Conservation (phyloP, 2,113 vertebrate genomes). For the Ammospiza nelsoni region DNA sequence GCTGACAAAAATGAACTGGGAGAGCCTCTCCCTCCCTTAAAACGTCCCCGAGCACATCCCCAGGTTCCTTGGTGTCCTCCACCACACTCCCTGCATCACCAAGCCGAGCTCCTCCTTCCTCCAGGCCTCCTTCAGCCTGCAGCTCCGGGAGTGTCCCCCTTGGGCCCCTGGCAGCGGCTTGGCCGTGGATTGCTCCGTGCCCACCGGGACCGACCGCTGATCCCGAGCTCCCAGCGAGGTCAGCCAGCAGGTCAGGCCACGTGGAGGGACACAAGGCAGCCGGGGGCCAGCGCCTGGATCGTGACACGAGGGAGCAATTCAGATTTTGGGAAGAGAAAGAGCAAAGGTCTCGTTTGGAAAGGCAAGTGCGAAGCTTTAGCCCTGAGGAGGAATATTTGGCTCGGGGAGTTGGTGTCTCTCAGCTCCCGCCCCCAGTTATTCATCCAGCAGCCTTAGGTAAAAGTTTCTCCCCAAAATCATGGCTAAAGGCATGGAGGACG, state of each 20-base stretch:
- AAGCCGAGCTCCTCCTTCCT: not conserved
- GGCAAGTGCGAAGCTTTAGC: not conserved
- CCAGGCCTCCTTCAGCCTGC: not conserved
- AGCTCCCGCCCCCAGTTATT: not conserved
- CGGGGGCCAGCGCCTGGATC: conserved; percentile 46
- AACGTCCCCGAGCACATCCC: not conserved
- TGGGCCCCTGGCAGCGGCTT: not conserved
- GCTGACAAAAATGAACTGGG: not conserved
- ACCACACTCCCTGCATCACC: not conserved
- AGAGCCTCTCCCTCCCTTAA: not conserved
- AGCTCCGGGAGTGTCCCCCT: not conserved
- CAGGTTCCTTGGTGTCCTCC: not conserved
- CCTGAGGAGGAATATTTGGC: not conserved
- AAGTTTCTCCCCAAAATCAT: not conserved
- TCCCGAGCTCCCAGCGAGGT: not conserved
- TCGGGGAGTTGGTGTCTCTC: not conserved
- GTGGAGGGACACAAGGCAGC: conserved; percentile 10
- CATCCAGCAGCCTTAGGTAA: not conserved
- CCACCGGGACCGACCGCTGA: not conserved
- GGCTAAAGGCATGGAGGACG: not conserved
- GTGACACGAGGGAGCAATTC: conserved; percentile 63
- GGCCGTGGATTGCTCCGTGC: not conserved
- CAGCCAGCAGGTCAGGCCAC: not conserved
- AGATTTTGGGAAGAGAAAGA: not conserved
- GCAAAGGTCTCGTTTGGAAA: not conserved